Percentiles rank a stretch among this genome's conserved stretches.
phyloP scores from a whole-genome alignment of 1,140 invertebrate species.

The Tetranychus urticae region DNA sequence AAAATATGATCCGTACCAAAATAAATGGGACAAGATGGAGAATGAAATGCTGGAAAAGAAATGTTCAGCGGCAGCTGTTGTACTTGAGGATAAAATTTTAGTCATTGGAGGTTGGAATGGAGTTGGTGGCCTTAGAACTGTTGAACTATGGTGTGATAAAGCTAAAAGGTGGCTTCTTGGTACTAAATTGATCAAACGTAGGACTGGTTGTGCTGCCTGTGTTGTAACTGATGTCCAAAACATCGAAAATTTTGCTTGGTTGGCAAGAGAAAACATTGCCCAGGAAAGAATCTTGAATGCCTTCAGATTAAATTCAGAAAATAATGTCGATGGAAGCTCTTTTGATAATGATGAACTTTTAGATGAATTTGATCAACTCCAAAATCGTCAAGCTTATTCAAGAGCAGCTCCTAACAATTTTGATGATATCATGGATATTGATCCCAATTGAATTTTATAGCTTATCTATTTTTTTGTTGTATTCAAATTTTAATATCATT shows the following conservation, averaged over 20 bases:
- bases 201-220: slow-evolving; percentile 1
- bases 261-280: not conserved
- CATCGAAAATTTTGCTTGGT: not conserved
- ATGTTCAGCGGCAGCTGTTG: slow-evolving; percentile 20
- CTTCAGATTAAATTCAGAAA: not conserved
- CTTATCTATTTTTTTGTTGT: not conserved
- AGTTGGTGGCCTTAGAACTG: slow-evolving; percentile 41
- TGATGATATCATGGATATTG: no score
- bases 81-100: slow-evolving; percentile 20
- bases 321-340: no score
- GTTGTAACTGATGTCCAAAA: not conserved
- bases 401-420: no score
- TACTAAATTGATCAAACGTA: not conserved
- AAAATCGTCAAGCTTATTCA: no score
- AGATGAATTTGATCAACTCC: no score
- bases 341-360: no score
- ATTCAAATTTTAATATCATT: not conserved
- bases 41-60: slow-evolving; percentile 12
- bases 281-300: not conserved
- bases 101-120: slow-evolving; percentile 55
- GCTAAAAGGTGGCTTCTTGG: not conserved
- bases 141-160: slow-evolving; percentile 34
- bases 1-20: slow-evolving; percentile 25
- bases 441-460: not conserved
- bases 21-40: slow-evolving; percentile 21